Base-by-base conservation (phyloP, 1,140 invertebrate species). In the Drosophila ogumai region DNA sequence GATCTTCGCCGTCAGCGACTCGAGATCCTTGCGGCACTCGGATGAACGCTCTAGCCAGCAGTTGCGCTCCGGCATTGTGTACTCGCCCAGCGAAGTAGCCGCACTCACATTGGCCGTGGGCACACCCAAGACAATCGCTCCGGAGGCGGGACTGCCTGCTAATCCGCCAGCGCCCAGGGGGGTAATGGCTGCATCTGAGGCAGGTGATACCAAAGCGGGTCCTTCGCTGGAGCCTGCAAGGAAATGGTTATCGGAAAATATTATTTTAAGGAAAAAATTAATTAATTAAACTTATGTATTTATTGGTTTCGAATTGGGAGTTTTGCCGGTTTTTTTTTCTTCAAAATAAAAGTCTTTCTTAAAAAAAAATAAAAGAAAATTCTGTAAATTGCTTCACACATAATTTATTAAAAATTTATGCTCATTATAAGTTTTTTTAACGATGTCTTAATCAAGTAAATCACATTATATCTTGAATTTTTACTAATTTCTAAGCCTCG, bases 1-100 rank as follows among this genome's bases (percentile, higher is more conserved):
- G 17, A 92, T 78, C 74, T 91, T 87, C 4, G 77, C 56, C 8
- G 82, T 74, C 36, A 90, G 57, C 55, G 80, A 67, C 25, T 91
- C 76, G 49, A 92, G 73, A 81, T 92, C 91, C 31, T 90, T 81
- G n/a, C 86, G 87, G 40, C 92, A 93, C 60, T 92, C 91, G 3
- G 91, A 91, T 1, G 90, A 84, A 13, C 88, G 81, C 55, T 93
- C 92, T 49, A 92, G 67, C 59, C 79, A 90, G 61, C 81, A 92
- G 44, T 90, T 93, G 3, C 90, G 78, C 68, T 93, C 92, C 19
- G 92, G 92, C 86, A 92, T 88, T 3, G 91, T 93, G 75, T 92
- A 92, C 49, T 92, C 92, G 7, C 91, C 92, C 25, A 93, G 46
- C 1, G 92, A 92, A 12, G 92, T 92, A 22, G 90, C 84, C 7